Conservation (phyloP, 1,140 invertebrate species). For the Samia ricini region DNA sequence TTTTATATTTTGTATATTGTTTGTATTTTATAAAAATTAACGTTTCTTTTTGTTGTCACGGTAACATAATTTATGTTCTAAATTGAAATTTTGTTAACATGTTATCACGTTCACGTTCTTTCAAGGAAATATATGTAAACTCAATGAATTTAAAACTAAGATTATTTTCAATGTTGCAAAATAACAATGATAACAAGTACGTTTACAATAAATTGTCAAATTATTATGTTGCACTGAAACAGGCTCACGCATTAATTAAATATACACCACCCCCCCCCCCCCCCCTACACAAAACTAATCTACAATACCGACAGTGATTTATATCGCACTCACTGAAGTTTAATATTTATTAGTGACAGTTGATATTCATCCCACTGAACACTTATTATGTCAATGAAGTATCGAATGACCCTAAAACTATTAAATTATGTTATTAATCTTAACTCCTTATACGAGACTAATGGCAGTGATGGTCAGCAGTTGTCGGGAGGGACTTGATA, state of each 20-base stretch:
- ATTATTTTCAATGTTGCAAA: no score
- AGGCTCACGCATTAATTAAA: conserved; percentile 23
- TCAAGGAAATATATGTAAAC: no score
- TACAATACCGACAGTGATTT: not conserved
- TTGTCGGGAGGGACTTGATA: conserved; percentile 59
- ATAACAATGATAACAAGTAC: not conserved
- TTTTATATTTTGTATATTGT: no score
- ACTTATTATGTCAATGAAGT: conserved; percentile 22
- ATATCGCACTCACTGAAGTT: not conserved
- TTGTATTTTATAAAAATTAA: no score
- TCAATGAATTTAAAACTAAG: no score
- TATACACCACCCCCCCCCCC: no score
- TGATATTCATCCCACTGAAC: not conserved
- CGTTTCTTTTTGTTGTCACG: no score
- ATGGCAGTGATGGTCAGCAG: conserved; percentile 71
- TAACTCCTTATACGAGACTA: conserved; percentile 57
- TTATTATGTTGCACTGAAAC: conserved; percentile 37
- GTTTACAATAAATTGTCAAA: not conserved
- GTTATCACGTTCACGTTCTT: no score
- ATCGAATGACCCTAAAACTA: conserved; percentile 37
- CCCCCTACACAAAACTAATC: conserved; percentile 1
- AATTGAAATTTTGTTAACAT: no score
- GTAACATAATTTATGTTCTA: no score
- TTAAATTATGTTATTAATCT: conserved; percentile 41
- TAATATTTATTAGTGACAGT: not conserved